Conservation (phyloP, 2,888 invertebrate genomes). For the Dysmachus trigonus region DNA sequence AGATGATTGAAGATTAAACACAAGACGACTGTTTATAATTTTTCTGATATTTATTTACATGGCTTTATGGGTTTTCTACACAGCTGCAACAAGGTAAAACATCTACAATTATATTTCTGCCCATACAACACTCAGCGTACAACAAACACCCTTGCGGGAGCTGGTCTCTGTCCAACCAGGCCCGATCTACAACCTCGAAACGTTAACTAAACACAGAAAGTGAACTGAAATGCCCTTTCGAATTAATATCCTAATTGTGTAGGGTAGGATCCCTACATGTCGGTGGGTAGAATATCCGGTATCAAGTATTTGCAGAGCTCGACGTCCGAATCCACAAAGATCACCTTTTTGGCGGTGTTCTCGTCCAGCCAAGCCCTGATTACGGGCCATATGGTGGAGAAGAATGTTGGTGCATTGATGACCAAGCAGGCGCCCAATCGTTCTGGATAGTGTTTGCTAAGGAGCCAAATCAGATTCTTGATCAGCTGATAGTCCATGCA, state of each 20-base stretch:
- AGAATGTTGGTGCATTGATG: slow-evolving; percentile 77
- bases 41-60: not conserved
- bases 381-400: slow-evolving; percentile 81
- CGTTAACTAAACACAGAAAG: not conserved
- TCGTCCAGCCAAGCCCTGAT: slow-evolving; percentile 82
- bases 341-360: slow-evolving; percentile 79
- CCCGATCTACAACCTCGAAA: not conserved
- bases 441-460: slow-evolving; percentile 81
- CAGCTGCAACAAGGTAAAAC: not conserved
- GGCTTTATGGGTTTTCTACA: not conserved
- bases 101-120: not conserved
- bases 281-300: slow-evolving; percentile 79
- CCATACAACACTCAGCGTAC: not conserved
- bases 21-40: not conserved
- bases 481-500: slow-evolving; percentile 85
- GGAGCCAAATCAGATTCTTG: slow-evolving; percentile 80
- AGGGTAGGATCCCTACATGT: slow-evolving; percentile 66
- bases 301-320: slow-evolving; percentile 79
- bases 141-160: not conserved
- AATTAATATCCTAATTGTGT: not conserved
- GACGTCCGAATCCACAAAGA: slow-evolving; percentile 75
- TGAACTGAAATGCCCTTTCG: not conserved
- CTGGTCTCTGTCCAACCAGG: not conserved
- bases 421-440: slow-evolving; percentile 79
- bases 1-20: no score